Evolutionary conservation across 2,888 invertebrate genomes (phyloP).

Genomic region (Heliconius hortense): DNA sequence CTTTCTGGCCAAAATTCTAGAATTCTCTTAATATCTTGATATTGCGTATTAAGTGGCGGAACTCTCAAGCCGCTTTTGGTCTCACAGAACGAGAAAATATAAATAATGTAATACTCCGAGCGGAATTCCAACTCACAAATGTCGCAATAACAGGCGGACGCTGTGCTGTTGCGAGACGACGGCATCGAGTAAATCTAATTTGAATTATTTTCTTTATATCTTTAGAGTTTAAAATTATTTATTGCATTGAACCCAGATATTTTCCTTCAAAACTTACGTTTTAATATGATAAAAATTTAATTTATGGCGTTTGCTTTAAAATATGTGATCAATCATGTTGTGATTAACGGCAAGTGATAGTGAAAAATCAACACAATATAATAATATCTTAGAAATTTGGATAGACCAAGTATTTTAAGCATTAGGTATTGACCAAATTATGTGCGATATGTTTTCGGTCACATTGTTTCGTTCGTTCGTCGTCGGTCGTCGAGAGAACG

Average conservation of each 20-base stretch:
- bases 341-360: not conserved
- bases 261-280: not conserved
- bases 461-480: no score
- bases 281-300: not conserved
- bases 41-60: not conserved
- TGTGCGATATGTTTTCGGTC: no score
- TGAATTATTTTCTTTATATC: no score
- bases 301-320: not conserved
- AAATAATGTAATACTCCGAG: not conserved
- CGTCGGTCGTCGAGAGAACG: no score
- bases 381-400: not conserved
- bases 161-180: no score
- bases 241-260: not conserved
- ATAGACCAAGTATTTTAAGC: no score
- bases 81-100: not conserved
- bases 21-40: no score
- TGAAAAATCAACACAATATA: not conserved
- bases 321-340: not conserved
- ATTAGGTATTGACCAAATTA: no score
- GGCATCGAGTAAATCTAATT: no score
- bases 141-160: no score
- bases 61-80: not conserved
- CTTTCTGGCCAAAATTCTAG: not conserved
- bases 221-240: no score
- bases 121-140: not conserved